Evolutionary conservation across 2,888 invertebrate species (phyloP), one percentile per base, ranked within the genome.

Genomic region (Nowickia ferox): DNA sequence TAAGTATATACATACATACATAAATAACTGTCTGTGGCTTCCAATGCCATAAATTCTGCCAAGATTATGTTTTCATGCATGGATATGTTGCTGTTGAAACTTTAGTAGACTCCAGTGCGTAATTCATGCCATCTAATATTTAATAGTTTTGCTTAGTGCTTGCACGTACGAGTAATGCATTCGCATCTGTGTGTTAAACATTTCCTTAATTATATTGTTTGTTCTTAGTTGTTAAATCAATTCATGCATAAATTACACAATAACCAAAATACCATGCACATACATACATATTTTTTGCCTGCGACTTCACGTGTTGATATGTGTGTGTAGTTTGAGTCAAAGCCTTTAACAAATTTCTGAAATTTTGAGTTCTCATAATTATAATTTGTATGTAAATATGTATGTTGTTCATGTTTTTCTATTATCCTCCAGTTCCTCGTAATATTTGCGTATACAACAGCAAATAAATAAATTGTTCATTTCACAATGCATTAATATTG

Each of bases 171-270:
- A 9, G 40, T n/a, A 2, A 42, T 69, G 48, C 68, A 19, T 72
- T 3, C 38, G 17, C 38, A 19, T 19, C 30, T 63, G 22, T 63
- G 51, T 55, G 53, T 71, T 76, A 63, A 78, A 46, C 66, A 76
- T 79, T 84, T 84, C 75, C 80, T 82, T 84, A 81, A 81, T 87
- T 84, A 65, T 74, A 81, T 84, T 87, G 61, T 81, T 53, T 57
- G 53, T 75, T 61, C 61, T 71, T 68, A 77, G 40, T 78, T 78
- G 84, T 84, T 84, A 78, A 71, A 75, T 66, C 66, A 75, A 77
- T 78, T 78, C 77, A 53, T 84, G 87, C 84, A 80, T 78, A 71
- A 77, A 80, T 76, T 87, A 87, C 59, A 75, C 65, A 44, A 51
- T 22, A 71, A 57, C 42, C 57, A 38, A 65, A 84, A 65, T 59